Evolutionary conservation across 2,888 invertebrate species (phyloP).

Genomic region (Drepanosiphum platanoidis): DNA sequence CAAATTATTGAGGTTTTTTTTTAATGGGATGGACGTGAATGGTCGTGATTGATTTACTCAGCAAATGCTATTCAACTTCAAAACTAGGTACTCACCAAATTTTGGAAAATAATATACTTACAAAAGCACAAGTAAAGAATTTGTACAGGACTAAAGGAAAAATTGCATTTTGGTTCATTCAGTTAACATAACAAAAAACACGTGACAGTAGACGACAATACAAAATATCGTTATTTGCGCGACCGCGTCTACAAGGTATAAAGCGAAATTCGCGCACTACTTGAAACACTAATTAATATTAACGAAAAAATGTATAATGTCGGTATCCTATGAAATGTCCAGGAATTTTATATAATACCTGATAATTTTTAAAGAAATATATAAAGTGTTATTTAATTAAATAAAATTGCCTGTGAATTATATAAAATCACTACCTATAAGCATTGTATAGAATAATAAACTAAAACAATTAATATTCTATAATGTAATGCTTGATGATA

Average conservation of each 20-base stretch:
- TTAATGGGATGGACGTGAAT: background rate
- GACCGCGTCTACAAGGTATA: background rate
- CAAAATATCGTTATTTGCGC: background rate
- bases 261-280: background rate
- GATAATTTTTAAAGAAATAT: too few species aligned
- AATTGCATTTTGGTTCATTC: background rate
- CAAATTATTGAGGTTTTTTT: background rate
- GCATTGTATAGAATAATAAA: too few species aligned
- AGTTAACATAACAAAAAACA: background rate
- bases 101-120: background rate
- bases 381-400: too few species aligned
- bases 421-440: too few species aligned
- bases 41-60: constrained; percentile 7
- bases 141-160: too few species aligned
- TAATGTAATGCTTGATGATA: too few species aligned
- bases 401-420: too few species aligned
- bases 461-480: too few species aligned
- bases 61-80: background rate
- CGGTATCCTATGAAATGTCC: too few species aligned
- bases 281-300: background rate
- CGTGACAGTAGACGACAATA: background rate
- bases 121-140: background rate
- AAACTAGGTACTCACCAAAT: background rate
- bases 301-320: too few species aligned
- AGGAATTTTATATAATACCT: too few species aligned